Evolutionary conservation across 2,888 invertebrate genomes (phyloP).

Genomic region (Metellina segmentata): DNA sequence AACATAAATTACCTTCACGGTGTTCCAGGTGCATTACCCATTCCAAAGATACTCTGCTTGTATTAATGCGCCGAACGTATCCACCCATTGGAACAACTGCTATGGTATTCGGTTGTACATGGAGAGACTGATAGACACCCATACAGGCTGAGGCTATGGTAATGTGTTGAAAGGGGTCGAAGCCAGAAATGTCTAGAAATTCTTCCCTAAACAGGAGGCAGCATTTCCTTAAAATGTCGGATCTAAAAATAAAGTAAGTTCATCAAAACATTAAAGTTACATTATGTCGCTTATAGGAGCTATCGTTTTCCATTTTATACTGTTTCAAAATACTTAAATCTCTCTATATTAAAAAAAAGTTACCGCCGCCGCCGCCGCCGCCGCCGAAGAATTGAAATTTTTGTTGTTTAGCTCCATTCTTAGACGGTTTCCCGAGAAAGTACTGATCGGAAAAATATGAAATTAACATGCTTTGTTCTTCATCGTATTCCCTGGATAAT

Average conservation of each 20-base stretch:
- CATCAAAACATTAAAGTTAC: no score
- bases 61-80: conserved; percentile 4
- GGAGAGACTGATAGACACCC: not conserved
- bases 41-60: not conserved
- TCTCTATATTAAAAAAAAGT: not conserved
- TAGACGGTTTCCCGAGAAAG: no score
- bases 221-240: not conserved
- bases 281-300: no score
- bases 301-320: not conserved
- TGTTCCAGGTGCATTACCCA: conserved; percentile 76
- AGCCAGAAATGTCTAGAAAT: not conserved
- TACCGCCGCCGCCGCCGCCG: not conserved
- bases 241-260: not conserved
- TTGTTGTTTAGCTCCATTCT: no score
- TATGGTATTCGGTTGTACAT: not conserved
- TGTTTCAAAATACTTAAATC: not conserved
- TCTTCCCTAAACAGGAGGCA: not conserved
- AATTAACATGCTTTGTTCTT: no score
- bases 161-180: conserved; percentile 7
- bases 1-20: not conserved
- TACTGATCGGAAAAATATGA: no score
- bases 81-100: conserved; percentile 2
- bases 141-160: conserved; percentile 15
- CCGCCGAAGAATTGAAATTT: no score
- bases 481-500: no score